Evolutionary conservation across 2,888 invertebrate species (phyloP), one percentile per base, ranked within the genome.

Genomic region (Limnephilus rhombicus): DNA sequence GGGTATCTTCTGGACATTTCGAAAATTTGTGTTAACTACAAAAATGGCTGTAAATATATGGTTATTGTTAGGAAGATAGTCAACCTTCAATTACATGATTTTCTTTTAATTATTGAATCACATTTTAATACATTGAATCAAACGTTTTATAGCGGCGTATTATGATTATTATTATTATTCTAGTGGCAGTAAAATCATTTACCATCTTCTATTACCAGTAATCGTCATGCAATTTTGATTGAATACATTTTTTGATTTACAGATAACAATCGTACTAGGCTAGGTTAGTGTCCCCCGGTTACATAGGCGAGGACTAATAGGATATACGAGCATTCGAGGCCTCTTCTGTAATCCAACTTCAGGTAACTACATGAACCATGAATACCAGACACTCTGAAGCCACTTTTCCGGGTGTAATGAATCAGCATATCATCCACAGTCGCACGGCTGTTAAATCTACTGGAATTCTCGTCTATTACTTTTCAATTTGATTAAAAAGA

Each of bases 171-270:
- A 90, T 41, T 86, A 92, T 93, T 93, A 93, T 89, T 91, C 92
- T 93, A 93, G 91, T 93, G 93, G 93, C 93, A 93, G 93, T 93
- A 91, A 93, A 92, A 92, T 92, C 81, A 88, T 93, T 91, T 92
- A 93, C 92, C 93, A 92, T 93, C 86, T 83, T 91, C 91, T 53
- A 53, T 53, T 89, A 92, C 92, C 88, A 85, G 92, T 91, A 90
- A 93, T 93, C 90, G 90, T 92, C 90, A 91, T 92, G 92, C 92
- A 92, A 88, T 89, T 91, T 90, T 89, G 89, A 90, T 92, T 89
- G 89, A 92, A 89, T 91, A 92, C 88, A 91, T 80, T 80, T 89
- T 91, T 90, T 49, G 45, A 85, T 90, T 82, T 41, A 83, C 81
- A 88, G 80, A 90, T 92, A 85, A 80, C n/a, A 34, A 49, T 86